phyloP scores from a whole-genome alignment of 2,888 invertebrate genomes.

The Spodoptera exigua region DNA sequence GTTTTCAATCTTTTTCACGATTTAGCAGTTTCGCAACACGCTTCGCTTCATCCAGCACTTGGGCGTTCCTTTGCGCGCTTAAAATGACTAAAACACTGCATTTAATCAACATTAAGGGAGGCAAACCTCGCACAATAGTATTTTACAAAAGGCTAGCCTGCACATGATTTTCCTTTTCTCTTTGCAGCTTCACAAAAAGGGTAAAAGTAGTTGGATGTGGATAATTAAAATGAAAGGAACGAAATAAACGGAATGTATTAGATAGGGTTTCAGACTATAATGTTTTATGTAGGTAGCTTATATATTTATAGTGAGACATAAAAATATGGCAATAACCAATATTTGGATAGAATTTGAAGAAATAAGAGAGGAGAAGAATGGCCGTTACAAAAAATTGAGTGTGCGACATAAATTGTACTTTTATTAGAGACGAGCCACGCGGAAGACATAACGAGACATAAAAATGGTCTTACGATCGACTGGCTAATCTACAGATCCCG shows the following conservation, averaged over 20 bases:
- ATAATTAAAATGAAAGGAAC: constrained; percentile 47
- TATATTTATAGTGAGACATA: not conserved
- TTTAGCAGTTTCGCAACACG: constrained; percentile 64
- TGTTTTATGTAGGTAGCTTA: constrained; percentile 5
- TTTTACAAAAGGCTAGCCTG: constrained; percentile 35
- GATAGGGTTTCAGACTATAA: constrained; percentile 13
- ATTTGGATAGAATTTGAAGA: constrained; percentile 4
- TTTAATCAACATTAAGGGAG: constrained; percentile 59
- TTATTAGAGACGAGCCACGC: constrained; percentile 54
- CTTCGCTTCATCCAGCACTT: constrained; percentile 53
- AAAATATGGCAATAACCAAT: constrained; percentile 11
- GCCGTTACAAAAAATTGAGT: constrained; percentile 41
- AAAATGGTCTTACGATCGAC: constrained; percentile 63
- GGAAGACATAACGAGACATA: constrained; percentile 58
- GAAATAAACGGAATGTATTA: constrained; percentile 12
- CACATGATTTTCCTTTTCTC: constrained; percentile 43
- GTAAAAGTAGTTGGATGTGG: constrained; percentile 29
- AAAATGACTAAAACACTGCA: constrained; percentile 56
- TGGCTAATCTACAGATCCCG: constrained; percentile 63
- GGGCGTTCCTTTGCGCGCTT: constrained; percentile 45
- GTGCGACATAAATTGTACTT: constrained; percentile 57
- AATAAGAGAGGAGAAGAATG: constrained; percentile 30
- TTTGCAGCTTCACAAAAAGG: constrained; percentile 36
- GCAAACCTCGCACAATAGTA: constrained; percentile 43
- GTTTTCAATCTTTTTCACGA: constrained; percentile 68